These are phyloP conservation scores for Motacilla tschutschensis DNA, from an alignment of 2,113 vertebrate species.

Conservation along the genomic window DNA sequence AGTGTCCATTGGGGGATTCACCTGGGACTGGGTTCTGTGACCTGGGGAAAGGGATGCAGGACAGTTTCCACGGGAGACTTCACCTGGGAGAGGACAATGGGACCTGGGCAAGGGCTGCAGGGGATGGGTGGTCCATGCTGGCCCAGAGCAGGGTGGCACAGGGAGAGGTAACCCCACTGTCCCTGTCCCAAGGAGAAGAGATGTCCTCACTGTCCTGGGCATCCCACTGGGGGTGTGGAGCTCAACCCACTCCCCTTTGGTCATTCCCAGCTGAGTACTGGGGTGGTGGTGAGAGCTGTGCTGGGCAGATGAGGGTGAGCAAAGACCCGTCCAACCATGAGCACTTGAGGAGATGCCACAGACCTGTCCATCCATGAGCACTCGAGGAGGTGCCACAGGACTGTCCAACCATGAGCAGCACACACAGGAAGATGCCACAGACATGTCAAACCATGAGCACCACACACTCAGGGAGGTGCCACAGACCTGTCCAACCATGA, in stretches of 20 bases:
- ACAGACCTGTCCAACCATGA: rapidly evolving
- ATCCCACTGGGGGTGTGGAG: neutral
- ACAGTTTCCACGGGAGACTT: neutral
- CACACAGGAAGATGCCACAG: neutral
- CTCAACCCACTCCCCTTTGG: neutral
- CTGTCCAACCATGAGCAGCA: neutral
- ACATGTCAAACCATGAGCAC: neutral
- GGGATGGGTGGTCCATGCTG: rapidly evolving
- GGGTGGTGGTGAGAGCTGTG: rapidly evolving
- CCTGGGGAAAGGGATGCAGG: neutral
- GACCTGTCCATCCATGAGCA: neutral
- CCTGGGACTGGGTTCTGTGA: rapidly evolving
- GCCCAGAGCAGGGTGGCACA: rapidly evolving
- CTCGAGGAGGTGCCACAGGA: neutral
- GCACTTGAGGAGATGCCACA: rapidly evolving
- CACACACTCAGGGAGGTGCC: rapidly evolving
- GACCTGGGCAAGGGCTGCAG: neutral
- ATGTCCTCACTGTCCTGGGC: neutral
- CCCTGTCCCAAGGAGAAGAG: no score
- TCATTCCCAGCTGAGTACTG: neutral
- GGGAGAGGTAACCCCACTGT: neutral
- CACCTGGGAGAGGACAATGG: neutral
- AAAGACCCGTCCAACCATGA: no score
- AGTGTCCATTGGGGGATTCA: neutral
- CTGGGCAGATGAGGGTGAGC: neutral